Conservation (phyloP, 2,888 invertebrate species). For the Dorcus hopei region DNA sequence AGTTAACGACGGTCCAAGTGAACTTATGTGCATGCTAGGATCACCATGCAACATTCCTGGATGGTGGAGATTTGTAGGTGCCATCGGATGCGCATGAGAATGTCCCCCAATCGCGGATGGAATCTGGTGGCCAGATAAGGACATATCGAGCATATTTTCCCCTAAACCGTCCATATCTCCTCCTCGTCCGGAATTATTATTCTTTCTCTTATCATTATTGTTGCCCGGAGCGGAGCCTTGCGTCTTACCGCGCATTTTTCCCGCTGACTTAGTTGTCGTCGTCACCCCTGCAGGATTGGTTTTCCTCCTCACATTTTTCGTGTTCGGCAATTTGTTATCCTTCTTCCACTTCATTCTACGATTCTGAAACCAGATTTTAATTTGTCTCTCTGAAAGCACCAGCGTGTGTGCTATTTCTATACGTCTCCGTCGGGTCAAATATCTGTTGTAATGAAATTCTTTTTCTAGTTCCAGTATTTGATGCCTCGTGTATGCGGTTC, state of each 20-base stretch:
- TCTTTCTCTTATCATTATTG: slow-evolving; percentile 67
- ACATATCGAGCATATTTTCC: slow-evolving; percentile 51
- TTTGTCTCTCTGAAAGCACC: slow-evolving; percentile 87
- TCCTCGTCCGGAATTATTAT: slow-evolving; percentile 44
- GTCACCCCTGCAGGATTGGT: slow-evolving; percentile 71
- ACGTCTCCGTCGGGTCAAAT: slow-evolving; percentile 89
- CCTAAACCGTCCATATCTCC: slow-evolving; percentile 58
- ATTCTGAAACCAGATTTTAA: slow-evolving; percentile 87
- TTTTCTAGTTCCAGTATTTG: slow-evolving; percentile 97
- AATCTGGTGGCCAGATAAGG: slow-evolving; percentile 48
- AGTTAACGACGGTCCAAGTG: slow-evolving; percentile 56
- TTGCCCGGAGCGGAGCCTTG: slow-evolving; percentile 47
- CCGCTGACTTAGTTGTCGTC: slow-evolving; percentile 47
- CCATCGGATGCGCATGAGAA: slow-evolving; percentile 56
- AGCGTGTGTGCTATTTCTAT: slow-evolving; percentile 97
- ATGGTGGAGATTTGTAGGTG: slow-evolving; percentile 37
- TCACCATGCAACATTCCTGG: slow-evolving; percentile 44
- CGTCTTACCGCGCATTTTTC: slow-evolving; percentile 48
- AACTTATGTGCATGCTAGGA: slow-evolving; percentile 52
- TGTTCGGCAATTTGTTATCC: slow-evolving; percentile 85
- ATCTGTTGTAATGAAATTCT: slow-evolving; percentile 97
- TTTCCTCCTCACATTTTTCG: slow-evolving; percentile 72
- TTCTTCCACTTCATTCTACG: slow-evolving; percentile 85
- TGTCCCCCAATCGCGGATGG: slow-evolving; percentile 50
- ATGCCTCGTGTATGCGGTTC: slow-evolving; percentile 96